Conservation (phyloP, 2,797 vertebrate genomes). For the Fringilla coelebs region DNA sequence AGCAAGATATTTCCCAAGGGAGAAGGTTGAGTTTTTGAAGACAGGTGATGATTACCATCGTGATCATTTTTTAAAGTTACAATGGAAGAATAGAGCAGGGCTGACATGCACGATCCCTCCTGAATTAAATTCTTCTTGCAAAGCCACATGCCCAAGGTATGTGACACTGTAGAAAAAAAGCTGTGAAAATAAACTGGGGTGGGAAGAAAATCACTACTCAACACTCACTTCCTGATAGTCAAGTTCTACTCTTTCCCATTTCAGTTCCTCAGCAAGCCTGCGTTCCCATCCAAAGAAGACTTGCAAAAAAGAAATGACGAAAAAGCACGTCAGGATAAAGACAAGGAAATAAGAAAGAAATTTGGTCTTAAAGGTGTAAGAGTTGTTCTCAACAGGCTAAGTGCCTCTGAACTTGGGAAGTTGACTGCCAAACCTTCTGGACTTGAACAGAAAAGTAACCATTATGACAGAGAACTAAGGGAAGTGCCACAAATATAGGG, state of each 20-base stretch:
- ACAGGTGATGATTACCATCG: not conserved
- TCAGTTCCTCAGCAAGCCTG: not conserved
- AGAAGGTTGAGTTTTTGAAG: not conserved
- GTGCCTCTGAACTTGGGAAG: not conserved
- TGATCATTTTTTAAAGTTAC: not conserved
- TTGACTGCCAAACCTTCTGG: not conserved
- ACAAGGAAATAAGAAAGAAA: not conserved
- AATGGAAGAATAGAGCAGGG: not conserved
- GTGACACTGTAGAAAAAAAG: not conserved
- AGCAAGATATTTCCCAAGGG: not conserved
- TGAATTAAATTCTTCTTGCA: not conserved
- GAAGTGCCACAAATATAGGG: not conserved
- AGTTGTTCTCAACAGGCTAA: not conserved
- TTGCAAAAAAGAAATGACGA: not conserved
- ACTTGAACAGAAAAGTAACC: not conserved
- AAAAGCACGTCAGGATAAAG: accelerated
- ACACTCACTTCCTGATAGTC: not conserved
- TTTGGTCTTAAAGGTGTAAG: not conserved
- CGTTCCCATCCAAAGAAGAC: not conserved
- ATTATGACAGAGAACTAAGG: not conserved
- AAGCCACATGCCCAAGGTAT: not conserved
- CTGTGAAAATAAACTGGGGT: not conserved
- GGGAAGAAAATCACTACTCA: not conserved
- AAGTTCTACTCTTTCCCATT: not conserved
- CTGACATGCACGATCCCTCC: not conserved